Evolutionary conservation across 2,888 invertebrate genomes (phyloP).

Genomic region (Drosophila multiciliata): DNA sequence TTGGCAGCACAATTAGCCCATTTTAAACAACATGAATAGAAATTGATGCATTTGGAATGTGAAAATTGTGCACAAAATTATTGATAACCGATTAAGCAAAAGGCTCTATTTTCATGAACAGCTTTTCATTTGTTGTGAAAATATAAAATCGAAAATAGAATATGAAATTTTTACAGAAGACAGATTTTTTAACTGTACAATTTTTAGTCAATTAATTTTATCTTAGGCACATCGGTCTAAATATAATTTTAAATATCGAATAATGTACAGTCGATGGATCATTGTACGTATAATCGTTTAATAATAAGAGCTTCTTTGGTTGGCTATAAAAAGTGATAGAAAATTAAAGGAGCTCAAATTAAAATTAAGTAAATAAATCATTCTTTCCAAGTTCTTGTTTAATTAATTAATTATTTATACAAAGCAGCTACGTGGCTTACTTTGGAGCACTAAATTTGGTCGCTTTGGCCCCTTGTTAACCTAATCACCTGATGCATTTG

Average conservation of each 20-base stretch:
- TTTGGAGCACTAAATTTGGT: neutral
- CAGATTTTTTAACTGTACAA: neutral
- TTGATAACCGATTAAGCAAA: neutral
- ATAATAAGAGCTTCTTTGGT: neutral
- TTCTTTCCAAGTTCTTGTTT: constrained; percentile 13
- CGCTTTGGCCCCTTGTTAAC: neutral
- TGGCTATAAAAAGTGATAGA: neutral
- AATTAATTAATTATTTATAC: constrained; percentile 7
- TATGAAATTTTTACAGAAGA: neutral
- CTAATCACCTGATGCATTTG: constrained; percentile 4
- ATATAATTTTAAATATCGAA: too few species aligned
- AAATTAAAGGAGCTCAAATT: neutral
- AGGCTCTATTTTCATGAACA: neutral
- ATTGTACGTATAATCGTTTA: neutral
- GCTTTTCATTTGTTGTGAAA: neutral
- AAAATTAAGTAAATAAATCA: constrained; percentile 6
- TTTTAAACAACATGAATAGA: neutral
- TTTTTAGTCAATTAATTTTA: neutral
- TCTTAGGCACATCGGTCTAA: too few species aligned
- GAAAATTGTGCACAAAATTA: neutral
- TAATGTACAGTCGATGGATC: neutral
- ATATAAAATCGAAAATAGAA: neutral
- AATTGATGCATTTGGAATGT: neutral
- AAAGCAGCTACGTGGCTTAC: neutral
- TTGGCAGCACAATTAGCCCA: constrained; percentile 14